Evolutionary conservation across 2,113 vertebrate species (phyloP).

Genomic region (Pagrus major): DNA sequence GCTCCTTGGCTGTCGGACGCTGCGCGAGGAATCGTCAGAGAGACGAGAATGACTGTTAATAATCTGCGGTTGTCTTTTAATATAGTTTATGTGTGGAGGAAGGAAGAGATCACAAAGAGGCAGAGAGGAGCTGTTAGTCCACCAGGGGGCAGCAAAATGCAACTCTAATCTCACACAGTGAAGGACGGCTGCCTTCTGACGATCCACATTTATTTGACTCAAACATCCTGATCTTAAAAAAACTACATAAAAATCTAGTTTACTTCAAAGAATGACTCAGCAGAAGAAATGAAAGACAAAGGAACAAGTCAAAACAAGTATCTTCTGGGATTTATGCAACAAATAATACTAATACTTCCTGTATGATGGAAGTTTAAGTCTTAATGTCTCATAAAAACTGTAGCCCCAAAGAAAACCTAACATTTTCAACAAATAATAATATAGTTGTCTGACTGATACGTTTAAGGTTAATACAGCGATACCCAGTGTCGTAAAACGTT

Average conservation of each 20-base stretch:
- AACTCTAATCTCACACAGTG: neutral
- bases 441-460: too few species aligned
- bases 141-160: conserved; percentile 60
- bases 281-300: too few species aligned
- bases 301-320: neutral
- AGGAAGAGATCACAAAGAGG: neutral
- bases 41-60: too few species aligned
- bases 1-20: conserved; percentile 95
- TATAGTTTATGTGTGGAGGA: too few species aligned
- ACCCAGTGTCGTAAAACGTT: too few species aligned
- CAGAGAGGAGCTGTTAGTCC: neutral
- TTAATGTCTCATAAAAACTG: neutral
- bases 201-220: neutral
- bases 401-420: neutral
- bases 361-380: too few species aligned
- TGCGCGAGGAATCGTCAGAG: conserved; percentile 47
- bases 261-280: too few species aligned
- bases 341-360: neutral
- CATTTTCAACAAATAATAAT: neutral
- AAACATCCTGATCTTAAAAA: neutral
- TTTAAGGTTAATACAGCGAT: too few species aligned
- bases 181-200: neutral
- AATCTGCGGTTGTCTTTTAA: too few species aligned
- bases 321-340: neutral
- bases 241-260: neutral